Evolutionary conservation across 2,113 vertebrate species (phyloP).

Genomic region (Elachura formosa): DNA sequence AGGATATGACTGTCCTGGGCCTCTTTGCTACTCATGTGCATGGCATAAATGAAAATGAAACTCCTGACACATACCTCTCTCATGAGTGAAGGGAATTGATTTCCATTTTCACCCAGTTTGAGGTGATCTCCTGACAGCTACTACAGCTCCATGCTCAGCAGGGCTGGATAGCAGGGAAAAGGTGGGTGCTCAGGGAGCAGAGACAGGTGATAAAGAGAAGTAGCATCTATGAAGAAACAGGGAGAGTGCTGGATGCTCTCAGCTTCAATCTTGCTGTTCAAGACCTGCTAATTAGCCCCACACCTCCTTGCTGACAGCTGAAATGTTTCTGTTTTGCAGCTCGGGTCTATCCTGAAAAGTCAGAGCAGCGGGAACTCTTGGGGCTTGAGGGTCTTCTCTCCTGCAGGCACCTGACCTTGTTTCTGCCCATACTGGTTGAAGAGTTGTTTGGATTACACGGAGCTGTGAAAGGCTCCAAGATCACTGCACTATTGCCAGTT

Average conservation of each 20-base stretch:
- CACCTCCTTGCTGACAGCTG: background rate
- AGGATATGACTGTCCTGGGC: background rate
- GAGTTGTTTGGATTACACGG: background rate
- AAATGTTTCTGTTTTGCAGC: background rate
- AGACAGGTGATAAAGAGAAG: background rate
- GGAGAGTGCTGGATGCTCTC: background rate
- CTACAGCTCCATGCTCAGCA: background rate
- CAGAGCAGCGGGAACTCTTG: background rate
- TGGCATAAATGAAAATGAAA: background rate
- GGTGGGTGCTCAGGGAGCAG: background rate
- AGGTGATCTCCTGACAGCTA: background rate
- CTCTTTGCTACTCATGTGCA: background rate
- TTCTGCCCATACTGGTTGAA: background rate
- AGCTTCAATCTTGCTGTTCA: background rate
- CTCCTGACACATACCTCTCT: background rate
- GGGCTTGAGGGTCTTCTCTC: background rate
- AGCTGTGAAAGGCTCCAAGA: background rate
- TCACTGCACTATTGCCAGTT: background rate
- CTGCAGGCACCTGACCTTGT: background rate
- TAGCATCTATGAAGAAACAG: background rate
- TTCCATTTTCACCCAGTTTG: background rate
- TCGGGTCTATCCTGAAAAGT: background rate
- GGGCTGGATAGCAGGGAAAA: background rate
- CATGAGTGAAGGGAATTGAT: background rate
- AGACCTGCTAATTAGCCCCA: background rate